These are phyloP conservation scores for Enteromius viviparus DNA, from an alignment of 2,797 vertebrate genomes.

Conservation along the genomic window DNA sequence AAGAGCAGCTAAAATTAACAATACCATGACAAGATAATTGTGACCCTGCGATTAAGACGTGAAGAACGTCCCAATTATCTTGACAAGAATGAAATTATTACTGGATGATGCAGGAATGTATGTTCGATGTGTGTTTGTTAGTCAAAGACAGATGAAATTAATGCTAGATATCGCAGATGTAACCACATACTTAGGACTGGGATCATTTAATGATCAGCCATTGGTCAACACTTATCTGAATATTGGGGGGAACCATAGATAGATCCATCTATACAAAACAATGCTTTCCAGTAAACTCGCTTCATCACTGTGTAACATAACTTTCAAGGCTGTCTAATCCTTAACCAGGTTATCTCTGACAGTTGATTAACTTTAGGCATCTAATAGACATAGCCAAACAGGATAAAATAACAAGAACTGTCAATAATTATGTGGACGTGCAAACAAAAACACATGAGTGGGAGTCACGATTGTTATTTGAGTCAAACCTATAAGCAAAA, in stretches of 20 bases:
- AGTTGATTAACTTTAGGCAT: constrained; percentile 2
- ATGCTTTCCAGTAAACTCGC: background rate
- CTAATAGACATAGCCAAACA: background rate
- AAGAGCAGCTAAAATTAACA: constrained; percentile 33
- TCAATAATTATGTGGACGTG: background rate
- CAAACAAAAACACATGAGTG: background rate
- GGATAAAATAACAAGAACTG: background rate
- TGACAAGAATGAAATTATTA: constrained; percentile 11
- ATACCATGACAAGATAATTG: constrained; percentile 30
- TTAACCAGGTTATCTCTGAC: constrained; percentile 11
- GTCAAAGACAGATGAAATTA: background rate
- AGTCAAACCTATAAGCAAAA: background rate
- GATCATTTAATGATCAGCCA: background rate
- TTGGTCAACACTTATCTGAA: background rate
- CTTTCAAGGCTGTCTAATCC: background rate
- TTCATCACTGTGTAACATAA: background rate
- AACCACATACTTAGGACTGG: background rate
- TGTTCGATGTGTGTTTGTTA: constrained; percentile 16
- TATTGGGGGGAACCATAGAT: background rate
- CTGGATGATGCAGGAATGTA: constrained; percentile 9
- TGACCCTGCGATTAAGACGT: constrained; percentile 17
- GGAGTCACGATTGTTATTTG: background rate
- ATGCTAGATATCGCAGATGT: background rate
- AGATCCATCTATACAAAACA: background rate
- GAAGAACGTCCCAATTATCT: constrained; percentile 16